phyloP scores from a whole-genome alignment of 2,797 vertebrate genomes.

The Characodon lateralis region DNA sequence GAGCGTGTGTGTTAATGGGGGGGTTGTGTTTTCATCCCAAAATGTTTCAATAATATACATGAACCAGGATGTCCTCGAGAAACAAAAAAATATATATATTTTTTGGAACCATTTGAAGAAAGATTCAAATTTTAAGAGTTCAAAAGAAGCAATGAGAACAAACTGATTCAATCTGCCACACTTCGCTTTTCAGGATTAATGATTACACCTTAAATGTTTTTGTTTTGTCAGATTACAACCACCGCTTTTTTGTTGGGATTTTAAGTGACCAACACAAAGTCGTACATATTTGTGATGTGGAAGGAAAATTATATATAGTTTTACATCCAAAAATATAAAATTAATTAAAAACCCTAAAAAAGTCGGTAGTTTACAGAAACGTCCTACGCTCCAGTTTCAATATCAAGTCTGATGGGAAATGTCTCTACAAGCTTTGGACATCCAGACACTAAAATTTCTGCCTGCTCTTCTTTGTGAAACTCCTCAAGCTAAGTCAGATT shows the following conservation, averaged over 20 bases:
- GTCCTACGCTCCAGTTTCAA: no score
- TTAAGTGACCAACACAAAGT: no score
- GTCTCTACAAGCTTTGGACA: neutral
- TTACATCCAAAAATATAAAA: no score
- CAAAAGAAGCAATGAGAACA: neutral
- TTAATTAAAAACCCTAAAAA: no score
- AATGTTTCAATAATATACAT: conserved; percentile 34
- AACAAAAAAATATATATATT: neutral
- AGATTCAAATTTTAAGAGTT: neutral
- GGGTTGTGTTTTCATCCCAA: neutral
- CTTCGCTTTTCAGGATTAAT: conserved; percentile 32
- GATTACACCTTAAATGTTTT: neutral
- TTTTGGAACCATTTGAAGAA: neutral
- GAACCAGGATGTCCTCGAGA: conserved; percentile 5
- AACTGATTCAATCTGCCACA: neutral
- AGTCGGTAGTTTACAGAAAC: no score
- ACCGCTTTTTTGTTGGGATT: no score
- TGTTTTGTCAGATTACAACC: neutral
- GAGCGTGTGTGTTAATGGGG: conserved; percentile 19
- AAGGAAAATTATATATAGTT: no score
- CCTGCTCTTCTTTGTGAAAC: neutral
- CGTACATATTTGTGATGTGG: no score
- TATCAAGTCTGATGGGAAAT: neutral
- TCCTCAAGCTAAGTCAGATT: neutral
- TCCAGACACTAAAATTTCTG: neutral